Percentiles rank a stretch among this genome's conserved stretches.
Conservation (phyloP, 2,113 vertebrate genomes). For the Collichthys lucidus region DNA sequence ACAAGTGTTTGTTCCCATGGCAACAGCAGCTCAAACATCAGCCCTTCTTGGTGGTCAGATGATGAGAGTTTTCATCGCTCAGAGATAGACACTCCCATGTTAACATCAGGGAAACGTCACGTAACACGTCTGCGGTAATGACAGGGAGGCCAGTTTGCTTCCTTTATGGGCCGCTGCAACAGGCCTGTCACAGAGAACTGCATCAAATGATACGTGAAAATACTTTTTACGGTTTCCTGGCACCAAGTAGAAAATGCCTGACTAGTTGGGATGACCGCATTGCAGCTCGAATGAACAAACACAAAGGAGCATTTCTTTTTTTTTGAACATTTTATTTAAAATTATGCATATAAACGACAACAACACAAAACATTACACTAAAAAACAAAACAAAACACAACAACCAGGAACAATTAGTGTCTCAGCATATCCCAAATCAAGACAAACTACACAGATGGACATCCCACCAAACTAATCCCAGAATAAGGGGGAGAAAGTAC, state of each 20-base stretch:
- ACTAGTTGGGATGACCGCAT: conserved; percentile 26
- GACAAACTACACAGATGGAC: no score
- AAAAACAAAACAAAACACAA: no score
- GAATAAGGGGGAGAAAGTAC: no score
- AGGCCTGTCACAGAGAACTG: conserved; percentile 13
- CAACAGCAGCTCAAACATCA: conserved; percentile 63
- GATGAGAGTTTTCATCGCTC: conserved; percentile 60
- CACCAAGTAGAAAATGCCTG: conserved; percentile 8
- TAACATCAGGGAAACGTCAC: conserved; percentile 64
- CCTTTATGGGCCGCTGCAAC: conserved; percentile 34
- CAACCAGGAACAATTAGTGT: no score
- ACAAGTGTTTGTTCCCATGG: conserved; percentile 61
- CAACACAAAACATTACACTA: no score
- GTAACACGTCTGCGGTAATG: conserved; percentile 60
- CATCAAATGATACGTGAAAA: conserved; percentile 34
- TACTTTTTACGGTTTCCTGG: conserved; percentile 55
- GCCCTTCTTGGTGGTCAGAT: conserved; percentile 44
- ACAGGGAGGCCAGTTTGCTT: conserved; percentile 37
- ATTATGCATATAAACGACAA: no score
- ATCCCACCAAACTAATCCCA: no score
- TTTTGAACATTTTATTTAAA: no score
- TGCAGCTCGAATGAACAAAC: conserved; percentile 1
- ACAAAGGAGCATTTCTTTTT: neutral
- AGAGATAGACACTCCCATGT: conserved; percentile 57
- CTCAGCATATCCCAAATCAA: no score